Conservation (phyloP, 2,888 invertebrate genomes). For the Tupiocoris notatus region DNA sequence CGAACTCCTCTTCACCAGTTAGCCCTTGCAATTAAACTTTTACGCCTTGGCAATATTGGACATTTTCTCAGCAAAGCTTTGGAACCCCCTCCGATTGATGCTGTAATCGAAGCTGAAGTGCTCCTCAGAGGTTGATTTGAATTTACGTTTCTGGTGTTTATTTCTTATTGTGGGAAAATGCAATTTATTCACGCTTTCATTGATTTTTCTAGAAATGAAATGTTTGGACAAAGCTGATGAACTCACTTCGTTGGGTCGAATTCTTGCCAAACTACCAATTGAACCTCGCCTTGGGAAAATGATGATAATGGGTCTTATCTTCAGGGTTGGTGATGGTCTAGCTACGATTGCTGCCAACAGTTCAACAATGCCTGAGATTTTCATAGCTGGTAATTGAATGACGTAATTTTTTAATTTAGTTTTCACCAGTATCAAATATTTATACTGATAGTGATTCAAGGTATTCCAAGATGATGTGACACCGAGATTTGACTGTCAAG, state of each 20-base stretch:
- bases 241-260: constrained; percentile 87
- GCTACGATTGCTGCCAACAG: constrained; percentile 94
- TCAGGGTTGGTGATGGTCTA: constrained; percentile 86
- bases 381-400: constrained; percentile 69
- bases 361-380: constrained; percentile 93
- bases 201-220: constrained; percentile 70
- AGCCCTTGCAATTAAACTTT: constrained; percentile 84
- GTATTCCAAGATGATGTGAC: constrained; percentile 22
- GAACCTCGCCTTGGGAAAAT: constrained; percentile 96
- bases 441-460: too few relatives aligned
- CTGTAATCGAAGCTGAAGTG: constrained; percentile 96
- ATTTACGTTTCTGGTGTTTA: background rate
- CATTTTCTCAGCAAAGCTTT: constrained; percentile 93
- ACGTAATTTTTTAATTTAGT: background rate
- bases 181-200: too few relatives aligned
- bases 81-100: constrained; percentile 95
- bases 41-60: constrained; percentile 87
- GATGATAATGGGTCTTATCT: constrained; percentile 93
- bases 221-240: constrained; percentile 85
- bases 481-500: background rate
- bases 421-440: too few relatives aligned
- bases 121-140: constrained; percentile 55
- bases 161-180: background rate
- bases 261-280: constrained; percentile 90
- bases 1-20: constrained; percentile 94